Evolutionary conservation across 2,797 vertebrate genomes (phyloP).

Genomic region (Melanotaenia trifasciata): DNA sequence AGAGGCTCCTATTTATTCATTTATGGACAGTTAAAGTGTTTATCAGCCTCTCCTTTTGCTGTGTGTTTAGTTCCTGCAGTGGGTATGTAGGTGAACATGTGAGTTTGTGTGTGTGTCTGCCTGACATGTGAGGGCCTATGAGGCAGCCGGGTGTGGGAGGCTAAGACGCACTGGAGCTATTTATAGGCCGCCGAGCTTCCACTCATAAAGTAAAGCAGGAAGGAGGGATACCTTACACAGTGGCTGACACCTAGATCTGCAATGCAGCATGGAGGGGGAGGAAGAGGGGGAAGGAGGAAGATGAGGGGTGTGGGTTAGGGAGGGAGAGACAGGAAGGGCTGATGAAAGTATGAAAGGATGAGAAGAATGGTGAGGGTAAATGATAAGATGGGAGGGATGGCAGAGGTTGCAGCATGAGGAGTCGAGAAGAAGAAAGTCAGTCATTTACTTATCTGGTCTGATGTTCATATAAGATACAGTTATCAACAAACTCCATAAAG

Average conservation of each 20-base stretch:
- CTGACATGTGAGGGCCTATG: constrained; percentile 51
- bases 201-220: constrained; percentile 69
- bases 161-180: constrained; percentile 70
- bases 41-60: constrained; percentile 11
- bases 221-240: constrained; percentile 75
- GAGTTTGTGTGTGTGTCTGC: constrained; percentile 44
- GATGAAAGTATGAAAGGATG: constrained; percentile 28
- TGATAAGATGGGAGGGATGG: constrained; percentile 16
- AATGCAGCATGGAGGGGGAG: constrained; percentile 77
- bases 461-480: constrained; percentile 1
- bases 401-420: constrained; percentile 1
- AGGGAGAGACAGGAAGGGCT: constrained; percentile 28
- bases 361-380: constrained; percentile 24
- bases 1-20: constrained; percentile 26
- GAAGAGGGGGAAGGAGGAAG: constrained; percentile 12
- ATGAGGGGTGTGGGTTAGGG: constrained; percentile 21
- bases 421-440: neutral
- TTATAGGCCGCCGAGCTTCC: constrained; percentile 73
- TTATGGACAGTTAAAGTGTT: constrained; percentile 20
- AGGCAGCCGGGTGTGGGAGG: constrained; percentile 71
- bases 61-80: constrained; percentile 53
- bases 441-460: neutral
- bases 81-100: constrained; percentile 43
- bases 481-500: neutral
- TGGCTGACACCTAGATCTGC: constrained; percentile 78